Base-by-base conservation (phyloP, 2,797 vertebrate genomes). In the Morelia viridis region DNA sequence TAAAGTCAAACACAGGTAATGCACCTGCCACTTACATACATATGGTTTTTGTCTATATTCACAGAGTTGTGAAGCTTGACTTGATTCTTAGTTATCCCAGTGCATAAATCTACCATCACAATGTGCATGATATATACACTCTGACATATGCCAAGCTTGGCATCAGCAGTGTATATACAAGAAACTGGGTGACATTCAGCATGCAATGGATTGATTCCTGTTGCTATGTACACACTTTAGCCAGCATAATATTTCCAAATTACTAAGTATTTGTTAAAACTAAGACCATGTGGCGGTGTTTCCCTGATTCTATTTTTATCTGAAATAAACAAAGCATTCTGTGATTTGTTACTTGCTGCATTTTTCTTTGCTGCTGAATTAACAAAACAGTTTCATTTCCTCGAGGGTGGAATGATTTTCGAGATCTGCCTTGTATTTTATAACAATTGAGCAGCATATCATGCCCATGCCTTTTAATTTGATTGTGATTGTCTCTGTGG, bases 1-100 rank as follows among this genome's bases (percentile, higher is more conserved):
- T 22, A 0, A 41, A 87, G 93, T 90, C 95, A 93, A 96, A 92
- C 94, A 93, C 93, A 76, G 91, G 76, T 15, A 95, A 93, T 87
- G 89, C 95, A 96, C 94, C 93, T 94, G 91, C 85, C 92, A 24
- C 93, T 95, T 95, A 96, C 94, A 65, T 90, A 92, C 92, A 95
- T 95, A 6, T 93, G 93, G 93, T 95, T 91, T 94, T 94, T 94
- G 71, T 92, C 85, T 94, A 91, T 92, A 91, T 90, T 84, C 87
- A 85, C 88, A 87, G 58, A 90, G 94, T 87, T 50, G 94, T 93
- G 96, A 91, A 94, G 65, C 0, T 56, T 86, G 89, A 95, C 93
- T 95, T 86, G 93, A 93, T 94, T 94, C 46, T 58, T 85, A 96
- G 87, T 64, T 92, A 93, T 94, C 89, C 65, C 1, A 0, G 85